Percentiles rank a stretch among this genome's conserved stretches.
phyloP scores from a whole-genome alignment of 2,113 vertebrate genomes.

The Vicugna pacos region DNA sequence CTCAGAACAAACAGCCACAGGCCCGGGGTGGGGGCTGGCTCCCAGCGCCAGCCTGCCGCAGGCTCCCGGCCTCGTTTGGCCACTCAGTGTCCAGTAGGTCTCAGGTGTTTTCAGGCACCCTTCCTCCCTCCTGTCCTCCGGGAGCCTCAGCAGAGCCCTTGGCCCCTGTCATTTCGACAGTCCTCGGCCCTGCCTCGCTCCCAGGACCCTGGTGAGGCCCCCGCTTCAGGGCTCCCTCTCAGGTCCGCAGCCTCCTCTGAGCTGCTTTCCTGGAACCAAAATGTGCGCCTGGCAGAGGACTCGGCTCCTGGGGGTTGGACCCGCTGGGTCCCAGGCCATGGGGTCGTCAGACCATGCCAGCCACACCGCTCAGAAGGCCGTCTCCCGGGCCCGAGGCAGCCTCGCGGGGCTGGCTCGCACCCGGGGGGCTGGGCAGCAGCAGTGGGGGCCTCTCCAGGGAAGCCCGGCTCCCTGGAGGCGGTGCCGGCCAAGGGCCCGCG shows the following conservation, averaged over 20 bases:
- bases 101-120: background rate
- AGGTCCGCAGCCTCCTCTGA: background rate
- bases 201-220: accelerated
- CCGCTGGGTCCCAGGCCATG: no score
- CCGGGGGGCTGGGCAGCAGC: accelerated
- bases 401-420: accelerated
- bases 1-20: background rate
- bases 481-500: accelerated
- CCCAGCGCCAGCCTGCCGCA: accelerated
- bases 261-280: background rate
- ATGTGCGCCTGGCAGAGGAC: background rate
- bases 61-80: background rate
- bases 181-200: background rate
- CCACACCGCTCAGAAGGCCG: no score
- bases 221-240: no score
- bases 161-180: background rate
- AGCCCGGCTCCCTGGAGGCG: no score
- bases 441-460: no score
- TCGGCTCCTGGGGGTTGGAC: accelerated
- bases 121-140: background rate
- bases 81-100: background rate
- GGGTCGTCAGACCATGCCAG: accelerated
- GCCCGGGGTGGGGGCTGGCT: background rate
- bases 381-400: background rate
- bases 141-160: background rate